A percentile compares a stretch with the other conserved stretches of the same genome.
Conservation (phyloP, 2,797 vertebrate genomes). For the Muraenolepis orangiensis region DNA sequence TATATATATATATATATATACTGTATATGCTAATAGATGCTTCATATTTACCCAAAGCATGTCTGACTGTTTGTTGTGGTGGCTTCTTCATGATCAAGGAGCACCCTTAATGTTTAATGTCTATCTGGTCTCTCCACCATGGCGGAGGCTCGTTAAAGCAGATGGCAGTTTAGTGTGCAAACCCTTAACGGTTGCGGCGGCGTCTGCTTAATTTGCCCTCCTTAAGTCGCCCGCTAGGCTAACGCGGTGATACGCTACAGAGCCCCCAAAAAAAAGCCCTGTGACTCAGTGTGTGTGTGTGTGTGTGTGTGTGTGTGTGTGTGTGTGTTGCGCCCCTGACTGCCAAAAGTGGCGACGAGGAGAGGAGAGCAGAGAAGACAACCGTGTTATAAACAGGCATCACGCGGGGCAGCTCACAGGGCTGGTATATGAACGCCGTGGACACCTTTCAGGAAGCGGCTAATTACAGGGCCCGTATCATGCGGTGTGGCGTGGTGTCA, state of each 20-base stretch:
- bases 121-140: background rate
- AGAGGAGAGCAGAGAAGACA: slow-evolving; percentile 48
- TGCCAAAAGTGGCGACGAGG: slow-evolving; percentile 34
- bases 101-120: background rate
- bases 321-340: slow-evolving; percentile 34
- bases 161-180: slow-evolving; percentile 27
- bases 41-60: background rate
- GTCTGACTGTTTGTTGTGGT: background rate
- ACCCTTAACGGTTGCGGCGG: slow-evolving; percentile 55
- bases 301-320: too few relatives aligned
- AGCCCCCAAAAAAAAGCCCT: slow-evolving; percentile 32
- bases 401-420: slow-evolving; percentile 57
- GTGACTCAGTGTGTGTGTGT: slow-evolving; percentile 48
- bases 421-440: slow-evolving; percentile 35
- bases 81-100: background rate
- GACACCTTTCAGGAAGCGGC: slow-evolving; percentile 69
- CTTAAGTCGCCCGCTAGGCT: slow-evolving; percentile 39
- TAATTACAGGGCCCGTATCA: slow-evolving; percentile 69
- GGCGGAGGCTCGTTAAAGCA: background rate
- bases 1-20: too few relatives aligned
- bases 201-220: slow-evolving; percentile 43
- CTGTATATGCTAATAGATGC: too few relatives aligned
- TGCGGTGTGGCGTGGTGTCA: slow-evolving; percentile 64
- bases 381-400: slow-evolving; percentile 56
- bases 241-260: slow-evolving; percentile 2